phyloP scores from a whole-genome alignment of 2,797 vertebrate species.

The Aythya fuligula region DNA sequence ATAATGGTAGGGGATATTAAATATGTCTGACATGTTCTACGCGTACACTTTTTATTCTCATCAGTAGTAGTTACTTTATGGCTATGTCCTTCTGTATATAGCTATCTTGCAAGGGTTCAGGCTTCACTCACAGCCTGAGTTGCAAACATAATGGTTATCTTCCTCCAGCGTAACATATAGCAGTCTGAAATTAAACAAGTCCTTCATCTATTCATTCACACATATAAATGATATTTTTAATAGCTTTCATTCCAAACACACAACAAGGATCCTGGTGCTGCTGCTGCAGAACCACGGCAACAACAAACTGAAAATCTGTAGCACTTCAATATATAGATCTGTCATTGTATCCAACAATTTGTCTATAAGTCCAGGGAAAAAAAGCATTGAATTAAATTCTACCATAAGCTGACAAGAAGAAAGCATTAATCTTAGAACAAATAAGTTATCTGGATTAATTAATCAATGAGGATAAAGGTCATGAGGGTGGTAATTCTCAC shows the following conservation, averaged over 20 bases:
- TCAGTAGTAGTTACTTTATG: background rate
- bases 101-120: background rate
- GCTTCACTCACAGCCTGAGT: background rate
- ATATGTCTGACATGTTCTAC: background rate
- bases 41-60: constrained; percentile 15
- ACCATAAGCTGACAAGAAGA: background rate
- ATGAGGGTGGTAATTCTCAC: background rate
- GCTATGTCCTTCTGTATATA: constrained; percentile 1
- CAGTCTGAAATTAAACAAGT: background rate
- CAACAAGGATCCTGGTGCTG: background rate
- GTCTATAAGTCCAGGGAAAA: background rate
- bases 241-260: background rate
- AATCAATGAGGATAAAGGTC: background rate
- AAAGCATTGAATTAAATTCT: background rate
- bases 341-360: background rate
- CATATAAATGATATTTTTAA: background rate
- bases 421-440: background rate
- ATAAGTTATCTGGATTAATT: constrained; percentile 19
- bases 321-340: constrained; percentile 30
- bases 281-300: background rate
- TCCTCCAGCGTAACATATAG: background rate
- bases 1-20: constrained; percentile 35
- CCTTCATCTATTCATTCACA: background rate
- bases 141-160: background rate
- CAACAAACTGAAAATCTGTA: background rate